phyloP scores from a whole-genome alignment of 2,888 invertebrate species.

The Malacosoma neustria region DNA sequence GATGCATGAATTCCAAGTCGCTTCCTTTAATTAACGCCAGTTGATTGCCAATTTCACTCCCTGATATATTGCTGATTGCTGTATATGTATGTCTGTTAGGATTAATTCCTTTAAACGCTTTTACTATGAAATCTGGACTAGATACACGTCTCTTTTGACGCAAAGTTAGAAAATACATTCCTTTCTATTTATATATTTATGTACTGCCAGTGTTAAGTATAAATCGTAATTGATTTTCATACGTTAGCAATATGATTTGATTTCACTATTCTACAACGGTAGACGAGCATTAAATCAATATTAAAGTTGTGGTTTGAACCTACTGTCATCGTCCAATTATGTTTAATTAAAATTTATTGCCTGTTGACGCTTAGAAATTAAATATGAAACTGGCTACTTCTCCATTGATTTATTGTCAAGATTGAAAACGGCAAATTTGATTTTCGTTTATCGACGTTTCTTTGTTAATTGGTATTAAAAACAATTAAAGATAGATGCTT shows the following conservation, averaged over 20 bases:
- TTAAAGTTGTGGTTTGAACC: constrained; percentile 10
- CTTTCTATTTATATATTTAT: no score
- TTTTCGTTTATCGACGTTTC: not conserved
- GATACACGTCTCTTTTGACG: no score
- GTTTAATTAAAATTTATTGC: constrained; percentile 52
- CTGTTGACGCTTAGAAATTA: constrained; percentile 9
- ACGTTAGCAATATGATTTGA: no score
- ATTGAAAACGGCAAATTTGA: constrained; percentile 3
- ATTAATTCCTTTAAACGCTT: not conserved
- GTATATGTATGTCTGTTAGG: constrained; percentile 31
- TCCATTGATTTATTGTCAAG: constrained; percentile 45
- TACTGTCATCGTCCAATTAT: constrained; percentile 40
- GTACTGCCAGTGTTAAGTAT: no score
- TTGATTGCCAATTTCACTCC: constrained; percentile 56
- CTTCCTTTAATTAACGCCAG: constrained; percentile 42
- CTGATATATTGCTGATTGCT: constrained; percentile 45
- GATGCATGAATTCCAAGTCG: constrained; percentile 21
- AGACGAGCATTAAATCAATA: constrained; percentile 13
- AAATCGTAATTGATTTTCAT: no score
- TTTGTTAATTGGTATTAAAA: no score
- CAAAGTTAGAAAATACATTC: no score
- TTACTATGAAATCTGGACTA: no score
- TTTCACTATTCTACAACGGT: not conserved
- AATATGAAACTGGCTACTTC: constrained; percentile 11
- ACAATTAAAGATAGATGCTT: no score